Conservation (phyloP, 2,797 vertebrate genomes). For the Podarcis lilfordi region DNA sequence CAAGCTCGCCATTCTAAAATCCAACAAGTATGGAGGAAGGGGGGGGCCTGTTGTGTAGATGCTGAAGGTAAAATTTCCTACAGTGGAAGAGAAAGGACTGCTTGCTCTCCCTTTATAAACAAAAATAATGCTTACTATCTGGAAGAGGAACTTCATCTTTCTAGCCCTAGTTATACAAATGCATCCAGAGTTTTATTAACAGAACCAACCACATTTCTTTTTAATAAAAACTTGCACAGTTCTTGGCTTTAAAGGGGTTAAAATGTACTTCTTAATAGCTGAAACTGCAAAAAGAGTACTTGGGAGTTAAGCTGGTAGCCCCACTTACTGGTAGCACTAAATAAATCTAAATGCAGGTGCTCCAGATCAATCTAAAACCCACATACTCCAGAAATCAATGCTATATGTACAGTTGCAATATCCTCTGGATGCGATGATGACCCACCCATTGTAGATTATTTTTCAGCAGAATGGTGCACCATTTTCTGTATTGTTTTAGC, state of each 20-base stretch:
- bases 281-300: background rate
- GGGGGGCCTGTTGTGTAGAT: background rate
- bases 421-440: background rate
- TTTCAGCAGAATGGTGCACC: background rate
- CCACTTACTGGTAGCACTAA: background rate
- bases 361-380: background rate
- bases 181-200: background rate
- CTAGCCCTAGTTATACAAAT: background rate
- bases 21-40: rapidly evolving
- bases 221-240: background rate
- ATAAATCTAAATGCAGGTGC: background rate
- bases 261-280: background rate
- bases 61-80: background rate
- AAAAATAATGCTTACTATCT: background rate
- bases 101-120: background rate
- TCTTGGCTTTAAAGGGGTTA: background rate
- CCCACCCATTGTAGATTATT: background rate
- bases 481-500: background rate
- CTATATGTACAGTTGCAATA: background rate
- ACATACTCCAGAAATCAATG: background rate
- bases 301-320: background rate
- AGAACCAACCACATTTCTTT: slow-evolving; percentile 6
- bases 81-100: background rate
- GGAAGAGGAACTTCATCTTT: background rate
- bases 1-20: background rate